These are phyloP conservation scores for Tipula helvola DNA, from an alignment of 2,888 invertebrate genomes.

Conservation along the genomic window DNA sequence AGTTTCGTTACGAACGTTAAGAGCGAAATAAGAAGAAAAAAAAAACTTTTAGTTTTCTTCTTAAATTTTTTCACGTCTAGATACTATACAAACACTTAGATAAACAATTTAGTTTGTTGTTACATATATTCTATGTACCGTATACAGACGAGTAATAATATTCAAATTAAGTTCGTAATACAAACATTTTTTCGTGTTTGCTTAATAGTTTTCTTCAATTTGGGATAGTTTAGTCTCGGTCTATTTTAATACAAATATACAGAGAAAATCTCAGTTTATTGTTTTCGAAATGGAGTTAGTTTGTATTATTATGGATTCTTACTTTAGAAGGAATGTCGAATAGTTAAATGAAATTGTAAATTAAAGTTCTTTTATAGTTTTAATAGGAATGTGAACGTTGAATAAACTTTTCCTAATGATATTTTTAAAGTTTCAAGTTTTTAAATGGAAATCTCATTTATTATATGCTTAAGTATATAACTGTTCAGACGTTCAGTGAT, in stretches of 20 bases:
- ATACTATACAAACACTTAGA: neutral
- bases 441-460: no score
- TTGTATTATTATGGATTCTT: neutral
- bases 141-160: neutral
- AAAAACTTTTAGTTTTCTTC: neutral
- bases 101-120: neutral
- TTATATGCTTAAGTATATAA: no score
- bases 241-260: no score
- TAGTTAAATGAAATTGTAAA: neutral
- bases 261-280: neutral
- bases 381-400: neutral
- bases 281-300: neutral
- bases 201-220: neutral
- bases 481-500: no score
- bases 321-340: neutral
- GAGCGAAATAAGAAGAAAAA: no score
- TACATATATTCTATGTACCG: neutral
- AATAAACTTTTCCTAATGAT: neutral
- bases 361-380: no score
- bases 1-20: neutral
- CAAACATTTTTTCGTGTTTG: neutral
- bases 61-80: neutral
- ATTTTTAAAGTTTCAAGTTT: neutral
- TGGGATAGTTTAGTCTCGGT: neutral
- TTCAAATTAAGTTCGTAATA: neutral